phyloP scores from a whole-genome alignment of 2,888 invertebrate species.

The Balanococcus diminutus region DNA sequence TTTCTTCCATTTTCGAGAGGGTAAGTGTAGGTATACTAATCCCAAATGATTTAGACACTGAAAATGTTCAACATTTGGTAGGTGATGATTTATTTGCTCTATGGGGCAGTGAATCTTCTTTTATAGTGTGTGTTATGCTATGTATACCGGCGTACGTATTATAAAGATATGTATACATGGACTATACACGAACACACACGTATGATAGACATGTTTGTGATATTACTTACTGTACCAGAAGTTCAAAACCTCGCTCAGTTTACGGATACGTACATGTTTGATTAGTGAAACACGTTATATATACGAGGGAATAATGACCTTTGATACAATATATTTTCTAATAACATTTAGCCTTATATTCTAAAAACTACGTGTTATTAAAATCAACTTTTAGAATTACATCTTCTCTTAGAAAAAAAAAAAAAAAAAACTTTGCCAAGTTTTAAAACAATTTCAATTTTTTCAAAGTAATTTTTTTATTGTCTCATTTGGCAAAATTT shows the following conservation, averaged over 20 bases:
- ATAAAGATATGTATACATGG: not conserved
- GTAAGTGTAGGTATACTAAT: not conserved
- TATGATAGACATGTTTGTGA: not conserved
- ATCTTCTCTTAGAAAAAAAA: too few species aligned
- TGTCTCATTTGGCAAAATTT: too few species aligned
- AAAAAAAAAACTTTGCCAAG: too few species aligned
- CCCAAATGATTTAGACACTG: slow-evolving; percentile 24
- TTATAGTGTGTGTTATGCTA: not conserved
- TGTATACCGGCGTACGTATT: not conserved
- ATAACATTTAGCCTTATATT: not conserved
- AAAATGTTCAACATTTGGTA: slow-evolving; percentile 23
- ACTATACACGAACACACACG: not conserved
- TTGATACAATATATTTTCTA: not conserved
- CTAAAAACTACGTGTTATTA: too few species aligned
- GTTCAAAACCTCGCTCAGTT: not conserved
- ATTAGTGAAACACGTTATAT: not conserved
- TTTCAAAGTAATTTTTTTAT: too few species aligned
- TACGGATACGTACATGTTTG: not conserved
- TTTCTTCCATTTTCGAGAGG: not conserved
- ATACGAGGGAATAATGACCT: not conserved
- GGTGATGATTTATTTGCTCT: slow-evolving; percentile 28
- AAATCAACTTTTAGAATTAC: not conserved
- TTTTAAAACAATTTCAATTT: too few species aligned
- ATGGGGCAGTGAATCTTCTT: slow-evolving; percentile 31
- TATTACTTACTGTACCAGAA: not conserved